Conservation (phyloP, 2,797 vertebrate genomes). For the Oreochromis mossambicus region DNA sequence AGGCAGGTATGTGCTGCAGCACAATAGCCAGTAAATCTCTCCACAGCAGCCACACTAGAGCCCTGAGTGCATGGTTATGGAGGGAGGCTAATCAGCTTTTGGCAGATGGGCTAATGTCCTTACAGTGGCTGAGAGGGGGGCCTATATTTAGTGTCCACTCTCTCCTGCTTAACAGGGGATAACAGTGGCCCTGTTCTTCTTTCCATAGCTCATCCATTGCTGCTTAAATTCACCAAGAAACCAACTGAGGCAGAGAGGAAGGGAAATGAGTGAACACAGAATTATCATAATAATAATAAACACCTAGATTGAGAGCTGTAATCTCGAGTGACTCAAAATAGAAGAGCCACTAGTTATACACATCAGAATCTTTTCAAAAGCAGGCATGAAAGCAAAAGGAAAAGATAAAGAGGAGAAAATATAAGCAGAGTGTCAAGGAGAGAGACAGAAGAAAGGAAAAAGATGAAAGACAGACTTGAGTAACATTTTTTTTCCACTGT, state of each 20-base stretch:
- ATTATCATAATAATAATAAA: not conserved
- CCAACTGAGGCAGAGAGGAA: not conserved
- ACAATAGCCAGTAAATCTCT: slow-evolving; percentile 56
- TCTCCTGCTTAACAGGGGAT: slow-evolving; percentile 69
- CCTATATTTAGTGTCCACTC: slow-evolving; percentile 73
- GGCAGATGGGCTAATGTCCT: slow-evolving; percentile 76
- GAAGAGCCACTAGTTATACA: not conserved
- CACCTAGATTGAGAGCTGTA: not conserved
- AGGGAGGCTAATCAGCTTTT: slow-evolving; percentile 77
- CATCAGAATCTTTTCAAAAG: not conserved
- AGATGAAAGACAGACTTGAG: not conserved
- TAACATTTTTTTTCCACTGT: not conserved
- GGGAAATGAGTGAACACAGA: not conserved
- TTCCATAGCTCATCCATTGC: slow-evolving; percentile 15
- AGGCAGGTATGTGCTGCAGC: slow-evolving; percentile 58
- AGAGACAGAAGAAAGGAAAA: not conserved
- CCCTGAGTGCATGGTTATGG: slow-evolving; percentile 59
- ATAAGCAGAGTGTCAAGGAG: not conserved
- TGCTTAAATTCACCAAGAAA: slow-evolving; percentile 16
- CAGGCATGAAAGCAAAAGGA: not conserved
- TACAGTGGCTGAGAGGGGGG: slow-evolving; percentile 64
- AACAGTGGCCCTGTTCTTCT: slow-evolving; percentile 46
- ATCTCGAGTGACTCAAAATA: not conserved
- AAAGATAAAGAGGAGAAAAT: not conserved
- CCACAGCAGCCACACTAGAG: slow-evolving; percentile 48